These are phyloP conservation scores for Sciurus carolinensis DNA, from an alignment of 2,797 vertebrate species.

Conservation along the genomic window DNA sequence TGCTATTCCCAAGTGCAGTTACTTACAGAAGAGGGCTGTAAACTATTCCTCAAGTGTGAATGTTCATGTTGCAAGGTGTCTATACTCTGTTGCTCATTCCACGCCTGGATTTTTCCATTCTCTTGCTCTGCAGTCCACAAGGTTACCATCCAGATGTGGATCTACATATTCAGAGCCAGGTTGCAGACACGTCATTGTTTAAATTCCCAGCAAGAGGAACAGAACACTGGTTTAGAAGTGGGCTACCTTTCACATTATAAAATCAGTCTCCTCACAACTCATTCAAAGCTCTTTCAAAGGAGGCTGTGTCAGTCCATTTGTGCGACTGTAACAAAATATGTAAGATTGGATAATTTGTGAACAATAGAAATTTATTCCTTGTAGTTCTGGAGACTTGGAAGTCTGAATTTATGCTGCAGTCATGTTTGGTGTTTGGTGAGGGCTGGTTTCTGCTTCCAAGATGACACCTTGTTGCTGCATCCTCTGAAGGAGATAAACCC, in stretches of 20 bases:
- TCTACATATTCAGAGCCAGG: neutral
- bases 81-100: neutral
- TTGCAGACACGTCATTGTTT: neutral
- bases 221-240: neutral
- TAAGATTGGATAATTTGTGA: neutral
- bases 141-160: accelerated
- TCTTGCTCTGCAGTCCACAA: neutral
- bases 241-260: neutral
- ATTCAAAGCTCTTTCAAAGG: neutral
- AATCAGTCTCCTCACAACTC: neutral
- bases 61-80: neutral
- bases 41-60: neutral
- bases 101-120: neutral
- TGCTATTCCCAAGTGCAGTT: neutral
- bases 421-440: neutral
- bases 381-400: neutral
- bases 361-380: neutral
- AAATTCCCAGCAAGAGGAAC: neutral
- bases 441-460: neutral
- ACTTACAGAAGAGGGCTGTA: neutral
- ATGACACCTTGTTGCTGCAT: neutral
- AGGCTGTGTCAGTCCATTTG: neutral
- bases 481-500: neutral
- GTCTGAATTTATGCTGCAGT: no score
- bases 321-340: neutral